Conservation (phyloP, 2,888 invertebrate genomes). For the Heteromurus nitidus region DNA sequence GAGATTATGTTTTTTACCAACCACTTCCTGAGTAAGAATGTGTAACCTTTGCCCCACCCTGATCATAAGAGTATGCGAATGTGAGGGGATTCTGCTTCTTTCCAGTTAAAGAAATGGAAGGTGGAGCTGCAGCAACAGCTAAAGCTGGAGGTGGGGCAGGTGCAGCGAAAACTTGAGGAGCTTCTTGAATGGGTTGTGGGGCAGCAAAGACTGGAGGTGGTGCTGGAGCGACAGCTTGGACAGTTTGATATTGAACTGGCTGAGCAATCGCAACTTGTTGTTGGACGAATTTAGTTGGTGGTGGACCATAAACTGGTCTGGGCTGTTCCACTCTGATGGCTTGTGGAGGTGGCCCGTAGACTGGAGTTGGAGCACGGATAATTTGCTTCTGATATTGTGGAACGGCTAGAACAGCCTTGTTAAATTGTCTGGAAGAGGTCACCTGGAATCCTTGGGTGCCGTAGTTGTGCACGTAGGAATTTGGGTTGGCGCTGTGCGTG, state of each 20-base stretch:
- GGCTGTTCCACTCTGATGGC: slow-evolving; percentile 29
- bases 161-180: background rate
- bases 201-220: slow-evolving; percentile 32
- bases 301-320: slow-evolving; percentile 46
- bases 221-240: slow-evolving; percentile 1
- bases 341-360: slow-evolving; percentile 35
- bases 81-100: slow-evolving; percentile 71
- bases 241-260: slow-evolving; percentile 20
- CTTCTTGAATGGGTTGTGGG: slow-evolving; percentile 12
- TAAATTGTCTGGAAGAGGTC: slow-evolving; percentile 61
- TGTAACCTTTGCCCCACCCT: slow-evolving; percentile 67
- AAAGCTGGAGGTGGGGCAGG: slow-evolving; percentile 29
- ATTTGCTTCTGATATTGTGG: slow-evolving; percentile 30
- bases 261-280: slow-evolving; percentile 26
- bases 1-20: slow-evolving; percentile 65
- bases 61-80: slow-evolving; percentile 70
- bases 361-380: slow-evolving; percentile 12
- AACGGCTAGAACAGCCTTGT: slow-evolving; percentile 47
- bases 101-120: slow-evolving; percentile 40
- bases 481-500: slow-evolving; percentile 49
- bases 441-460: slow-evolving; percentile 69
- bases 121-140: slow-evolving; percentile 50
- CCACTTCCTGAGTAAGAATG: slow-evolving; percentile 73
- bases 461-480: slow-evolving; percentile 58
- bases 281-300: slow-evolving; percentile 20